A percentile compares a stretch with the other conserved stretches of the same genome.
phyloP scores from a whole-genome alignment of 2,888 invertebrate species.

The Papilio demoleus region DNA sequence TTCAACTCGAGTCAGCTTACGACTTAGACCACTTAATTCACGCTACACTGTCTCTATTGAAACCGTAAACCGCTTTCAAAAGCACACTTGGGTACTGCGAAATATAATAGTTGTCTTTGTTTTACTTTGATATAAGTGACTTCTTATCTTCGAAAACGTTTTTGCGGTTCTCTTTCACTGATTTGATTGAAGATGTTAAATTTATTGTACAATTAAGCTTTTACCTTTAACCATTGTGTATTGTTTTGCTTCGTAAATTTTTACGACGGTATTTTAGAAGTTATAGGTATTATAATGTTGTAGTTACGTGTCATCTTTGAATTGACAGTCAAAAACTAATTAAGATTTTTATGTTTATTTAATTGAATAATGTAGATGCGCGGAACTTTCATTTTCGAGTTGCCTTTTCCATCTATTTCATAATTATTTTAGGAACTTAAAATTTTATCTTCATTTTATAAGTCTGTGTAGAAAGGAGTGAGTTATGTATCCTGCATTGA shows the following conservation, averaged over 20 bases:
- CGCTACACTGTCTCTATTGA: constrained; percentile 33
- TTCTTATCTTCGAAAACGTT: constrained; percentile 42
- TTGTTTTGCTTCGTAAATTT: constrained; percentile 11
- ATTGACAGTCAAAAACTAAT: too few relatives aligned
- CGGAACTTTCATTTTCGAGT: too few relatives aligned
- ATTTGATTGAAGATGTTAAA: constrained; percentile 17
- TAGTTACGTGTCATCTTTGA: too few relatives aligned
- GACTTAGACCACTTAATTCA: neutral
- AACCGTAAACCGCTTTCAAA: constrained; percentile 40
- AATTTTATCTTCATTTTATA: neutral
- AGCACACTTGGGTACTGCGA: constrained; percentile 43
- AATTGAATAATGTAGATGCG: too few relatives aligned
- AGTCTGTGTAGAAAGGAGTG: neutral
- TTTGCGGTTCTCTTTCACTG: constrained; percentile 31
- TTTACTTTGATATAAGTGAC: constrained; percentile 43
- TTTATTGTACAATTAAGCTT: constrained; percentile 28
- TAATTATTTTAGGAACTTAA: too few relatives aligned
- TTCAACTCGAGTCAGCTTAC: constrained; percentile 5
- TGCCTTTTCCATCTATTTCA: too few relatives aligned
- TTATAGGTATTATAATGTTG: too few relatives aligned
- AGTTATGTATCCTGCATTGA: constrained; percentile 14
- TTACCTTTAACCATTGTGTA: constrained; percentile 16
- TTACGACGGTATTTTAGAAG: neutral
- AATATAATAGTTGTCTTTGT: constrained; percentile 46
- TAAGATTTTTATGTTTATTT: too few relatives aligned